Conservation (phyloP, 2,888 invertebrate genomes). For the Eubasilissa splendida region DNA sequence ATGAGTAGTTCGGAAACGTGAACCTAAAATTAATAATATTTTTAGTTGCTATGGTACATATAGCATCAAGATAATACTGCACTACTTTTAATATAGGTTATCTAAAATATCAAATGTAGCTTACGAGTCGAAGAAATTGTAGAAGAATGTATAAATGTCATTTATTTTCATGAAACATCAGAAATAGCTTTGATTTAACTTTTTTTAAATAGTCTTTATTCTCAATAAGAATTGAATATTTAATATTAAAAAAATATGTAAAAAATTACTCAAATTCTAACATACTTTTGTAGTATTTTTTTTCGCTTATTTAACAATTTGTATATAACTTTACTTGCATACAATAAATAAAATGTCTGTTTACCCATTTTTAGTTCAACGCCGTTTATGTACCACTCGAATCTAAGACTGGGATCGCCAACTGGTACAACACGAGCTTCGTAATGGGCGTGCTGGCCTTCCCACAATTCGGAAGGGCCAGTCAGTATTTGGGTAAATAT, state of each 20-base stretch:
- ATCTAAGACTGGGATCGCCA: constrained; percentile 92
- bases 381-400: constrained; percentile 97
- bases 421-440: constrained; percentile 94
- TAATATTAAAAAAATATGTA: neutral
- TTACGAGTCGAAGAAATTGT: no score
- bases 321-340: neutral
- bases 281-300: neutral
- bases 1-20: constrained; percentile 91
- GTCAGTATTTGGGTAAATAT: constrained; percentile 91
- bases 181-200: no score
- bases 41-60: neutral
- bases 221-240: no score
- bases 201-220: no score
- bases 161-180: neutral
- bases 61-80: neutral
- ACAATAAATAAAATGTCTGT: no score
- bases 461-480: constrained; percentile 92
- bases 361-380: constrained; percentile 92
- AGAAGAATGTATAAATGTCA: neutral
- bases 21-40: constrained; percentile 69
- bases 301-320: neutral
- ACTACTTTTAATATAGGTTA: no score
- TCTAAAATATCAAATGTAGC: no score
- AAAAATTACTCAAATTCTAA: neutral
- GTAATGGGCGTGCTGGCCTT: constrained; percentile 92